phyloP scores from a whole-genome alignment of 2,888 invertebrate species.

The Parnassius orleans region DNA sequence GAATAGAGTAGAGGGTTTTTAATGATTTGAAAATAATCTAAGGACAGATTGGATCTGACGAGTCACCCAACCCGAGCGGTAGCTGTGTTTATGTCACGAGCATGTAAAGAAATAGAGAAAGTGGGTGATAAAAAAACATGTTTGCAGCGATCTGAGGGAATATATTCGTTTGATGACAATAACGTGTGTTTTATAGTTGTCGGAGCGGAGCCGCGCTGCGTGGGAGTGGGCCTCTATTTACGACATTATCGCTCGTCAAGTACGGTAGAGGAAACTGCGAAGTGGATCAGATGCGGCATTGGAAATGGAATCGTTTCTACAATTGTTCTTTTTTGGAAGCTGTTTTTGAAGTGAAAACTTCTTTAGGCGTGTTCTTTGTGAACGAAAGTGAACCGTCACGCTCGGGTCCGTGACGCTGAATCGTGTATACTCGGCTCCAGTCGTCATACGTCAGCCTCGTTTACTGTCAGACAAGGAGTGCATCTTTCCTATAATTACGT shows the following conservation, averaged over 20 bases:
- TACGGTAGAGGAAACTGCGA: conserved; percentile 14
- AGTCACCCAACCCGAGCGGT: neutral
- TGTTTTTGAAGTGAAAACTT: too few relatives aligned
- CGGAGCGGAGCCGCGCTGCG: conserved; percentile 29
- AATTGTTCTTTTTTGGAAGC: too few relatives aligned
- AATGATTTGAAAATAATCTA: neutral
- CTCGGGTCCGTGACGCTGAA: too few relatives aligned
- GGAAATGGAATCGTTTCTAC: too few relatives aligned
- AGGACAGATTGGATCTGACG: conserved; percentile 16
- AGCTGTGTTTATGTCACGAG: conserved; percentile 1
- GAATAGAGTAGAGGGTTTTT: too few relatives aligned
- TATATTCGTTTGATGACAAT: conserved; percentile 53
- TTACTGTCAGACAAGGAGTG: too few relatives aligned
- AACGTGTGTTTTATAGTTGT: conserved; percentile 54
- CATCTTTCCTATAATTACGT: too few relatives aligned
- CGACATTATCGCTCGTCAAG: conserved; percentile 50
- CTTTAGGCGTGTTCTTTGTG: too few relatives aligned
- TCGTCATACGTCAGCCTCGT: too few relatives aligned
- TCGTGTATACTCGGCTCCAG: too few relatives aligned
- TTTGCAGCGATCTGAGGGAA: conserved; percentile 6
- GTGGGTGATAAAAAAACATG: conserved; percentile 18
- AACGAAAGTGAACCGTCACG: too few relatives aligned
- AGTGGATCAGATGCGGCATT: conserved; percentile 40
- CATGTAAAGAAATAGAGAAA: conserved; percentile 9
- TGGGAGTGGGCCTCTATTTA: conserved; percentile 56